Evolutionary conservation across 2,797 vertebrate genomes (phyloP).

Genomic region (Phalanger gymnotis): DNA sequence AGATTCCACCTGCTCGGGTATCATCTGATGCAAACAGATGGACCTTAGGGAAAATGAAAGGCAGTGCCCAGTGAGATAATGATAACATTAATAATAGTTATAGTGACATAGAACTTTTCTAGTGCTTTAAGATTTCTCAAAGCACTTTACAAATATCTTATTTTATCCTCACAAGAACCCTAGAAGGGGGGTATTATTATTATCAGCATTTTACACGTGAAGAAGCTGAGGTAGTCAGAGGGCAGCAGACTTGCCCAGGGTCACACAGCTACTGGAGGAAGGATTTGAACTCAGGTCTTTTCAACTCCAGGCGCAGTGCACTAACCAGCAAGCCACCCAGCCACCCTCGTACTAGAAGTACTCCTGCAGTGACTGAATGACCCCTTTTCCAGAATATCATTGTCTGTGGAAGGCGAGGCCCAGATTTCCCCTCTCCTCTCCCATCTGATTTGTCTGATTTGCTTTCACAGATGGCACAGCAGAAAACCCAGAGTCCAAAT

Average conservation of each 20-base stretch:
- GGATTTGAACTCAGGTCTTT: not conserved
- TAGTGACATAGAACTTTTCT: not conserved
- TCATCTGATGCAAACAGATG: too few species aligned
- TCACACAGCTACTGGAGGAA: not conserved
- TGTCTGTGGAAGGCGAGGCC: fast-evolving
- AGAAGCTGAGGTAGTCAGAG: not conserved
- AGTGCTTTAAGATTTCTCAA: too few species aligned
- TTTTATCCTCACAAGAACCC: not conserved
- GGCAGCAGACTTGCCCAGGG: not conserved
- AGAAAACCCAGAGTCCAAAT: not conserved
- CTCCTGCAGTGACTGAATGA: not conserved
- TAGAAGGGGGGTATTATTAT: not conserved
- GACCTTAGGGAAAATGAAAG: too few species aligned
- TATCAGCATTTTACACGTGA: not conserved
- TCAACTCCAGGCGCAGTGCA: not conserved
- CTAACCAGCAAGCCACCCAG: not conserved
- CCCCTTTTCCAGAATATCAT: not conserved
- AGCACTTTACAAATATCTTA: not conserved
- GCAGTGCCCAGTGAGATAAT: not conserved
- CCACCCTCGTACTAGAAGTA: not conserved
- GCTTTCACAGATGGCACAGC: too few species aligned
- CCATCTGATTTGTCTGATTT: fast-evolving
- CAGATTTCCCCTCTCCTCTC: not conserved
- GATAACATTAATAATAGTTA: fast-evolving
- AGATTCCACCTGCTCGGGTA: not conserved